Base-by-base conservation (phyloP, 2,888 invertebrate species). In the Cheilosia soror region DNA sequence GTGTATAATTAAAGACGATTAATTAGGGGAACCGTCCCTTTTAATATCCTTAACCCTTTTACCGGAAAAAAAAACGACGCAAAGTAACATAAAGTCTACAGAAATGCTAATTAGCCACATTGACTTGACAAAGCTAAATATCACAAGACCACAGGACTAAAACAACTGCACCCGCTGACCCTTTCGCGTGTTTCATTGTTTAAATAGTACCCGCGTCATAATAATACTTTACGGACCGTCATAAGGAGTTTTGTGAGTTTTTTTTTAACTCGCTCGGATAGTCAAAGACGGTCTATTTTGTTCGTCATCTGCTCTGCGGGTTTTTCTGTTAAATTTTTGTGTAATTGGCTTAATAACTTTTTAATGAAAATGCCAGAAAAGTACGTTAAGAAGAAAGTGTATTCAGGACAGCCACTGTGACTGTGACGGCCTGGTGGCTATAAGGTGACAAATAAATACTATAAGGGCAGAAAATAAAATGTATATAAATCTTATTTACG, bases 311-410 rank as follows among this genome's bases (percentile, higher is more conserved):
- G 20, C 44, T 83, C 20, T 66, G 0, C 5, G 33, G 9, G 11
- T 55, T 42, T 58, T 40, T 60, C 44, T 62, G 69, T 55, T 66
- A 71, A 85, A 85, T 73, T 66, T 60, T 76, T 71, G 62, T 85
- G 85, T 85, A 85, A 85, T 85, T 85, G 76, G 85, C 76, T 85
- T 85, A 85, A 72, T 81, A 81, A 85, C 80, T 80, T 85, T 85
- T 85, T 85, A 81, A 81, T 85, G 85, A 76, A 71, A 85, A 81
- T 71, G 71, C 31, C 71, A 68, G 49, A 58, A 71, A 80, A 57
- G 42, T 51, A 68, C 33, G 40, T 20, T 49, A 65, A 60, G 65
- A 58, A 55, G 51, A 65, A 49, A 78, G 33, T 40, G 44, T 71
- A 69, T 79, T 73, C 75, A 40, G 55, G 49, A 55, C 68, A 49